Conservation (phyloP, 2,888 invertebrate species). For the Phytoseiulus persimilis region DNA sequence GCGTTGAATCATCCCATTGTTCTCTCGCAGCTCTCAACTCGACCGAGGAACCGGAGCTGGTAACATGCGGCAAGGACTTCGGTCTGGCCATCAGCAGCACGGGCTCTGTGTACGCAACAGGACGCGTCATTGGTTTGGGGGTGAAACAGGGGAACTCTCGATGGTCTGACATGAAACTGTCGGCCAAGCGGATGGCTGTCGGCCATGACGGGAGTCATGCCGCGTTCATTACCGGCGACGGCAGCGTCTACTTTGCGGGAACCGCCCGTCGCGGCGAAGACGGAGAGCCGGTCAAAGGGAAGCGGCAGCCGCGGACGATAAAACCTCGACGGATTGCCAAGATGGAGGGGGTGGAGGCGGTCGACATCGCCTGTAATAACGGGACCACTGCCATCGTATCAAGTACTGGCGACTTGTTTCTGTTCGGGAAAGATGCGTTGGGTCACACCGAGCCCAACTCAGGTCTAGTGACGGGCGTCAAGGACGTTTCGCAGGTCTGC, state of each 20-base stretch:
- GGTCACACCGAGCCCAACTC: constrained; percentile 67
- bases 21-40: background rate
- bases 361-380: constrained; percentile 81
- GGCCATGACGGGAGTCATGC: constrained; percentile 92
- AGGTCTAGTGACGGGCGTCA: constrained; percentile 65
- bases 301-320: constrained; percentile 77
- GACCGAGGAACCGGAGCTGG: constrained; percentile 63
- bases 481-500: constrained; percentile 67
- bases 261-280: constrained; percentile 85
- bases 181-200: constrained; percentile 69
- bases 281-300: constrained; percentile 65
- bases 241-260: constrained; percentile 75
- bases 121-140: constrained; percentile 75
- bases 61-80: constrained; percentile 82
- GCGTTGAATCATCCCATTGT: constrained; percentile 40
- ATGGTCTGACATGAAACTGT: constrained; percentile 56
- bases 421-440: constrained; percentile 84
- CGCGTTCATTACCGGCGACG: constrained; percentile 80
- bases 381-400: constrained; percentile 88
- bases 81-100: constrained; percentile 70
- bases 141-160: constrained; percentile 59
- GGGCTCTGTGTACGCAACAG: constrained; percentile 78
- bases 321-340: constrained; percentile 57
- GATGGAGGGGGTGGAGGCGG: constrained; percentile 45
- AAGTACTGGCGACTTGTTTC: constrained; percentile 74